Base-by-base conservation (phyloP, 2,888 invertebrate species). In the Xestia rhomboidea region DNA sequence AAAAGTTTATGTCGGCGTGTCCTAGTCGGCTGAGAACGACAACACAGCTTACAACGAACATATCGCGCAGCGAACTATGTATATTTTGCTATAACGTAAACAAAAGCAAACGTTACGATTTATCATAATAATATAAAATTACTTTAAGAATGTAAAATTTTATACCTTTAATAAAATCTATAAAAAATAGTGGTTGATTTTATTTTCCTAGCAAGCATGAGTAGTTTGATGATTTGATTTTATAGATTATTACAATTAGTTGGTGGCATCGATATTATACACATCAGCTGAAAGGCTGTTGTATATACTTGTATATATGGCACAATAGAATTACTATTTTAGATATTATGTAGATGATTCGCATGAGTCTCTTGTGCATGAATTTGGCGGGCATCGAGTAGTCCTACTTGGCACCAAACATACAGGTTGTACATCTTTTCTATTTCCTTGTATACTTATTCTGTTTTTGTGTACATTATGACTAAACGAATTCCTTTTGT, bases 101-200 rank as follows among this genome's bases (percentile, higher is more conserved):
- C 38, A 84, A 88, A 82, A 90, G 88, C 88, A 88, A 89, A 87
- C 82, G 79, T 89, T 91, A 92, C 88, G 89, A 90, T 88, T 89
- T 90, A 91, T 91, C 91, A 92, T 92, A 92, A 92, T 93, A 93
- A 90, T 90, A 87, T 94, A 93, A 93, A 88, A 85, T 81, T 87
- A 88, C 73, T 83, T 92, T 92, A 92, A 90, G 92, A 87, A 82
- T 95, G 94, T 95, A 95, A 91, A 95, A 95, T 96, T 96, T 96
- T 95, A 93, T 96, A 95, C 94, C 91, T 93, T 94, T 93, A 96
- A 96, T 96, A 96, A 96, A 96, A 94, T 90, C 87, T 93, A 93
- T 92, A 84, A 94, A 95, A 94, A 92, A 93, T 87, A 83, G 75
- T 73, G 27, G 62, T 68, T 64, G 34, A 80, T 89, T 91, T 93